Percentiles rank a stretch among this genome's conserved stretches.
phyloP scores from a whole-genome alignment of 2,888 invertebrate species.

The Temnothorax rugatulus region DNA sequence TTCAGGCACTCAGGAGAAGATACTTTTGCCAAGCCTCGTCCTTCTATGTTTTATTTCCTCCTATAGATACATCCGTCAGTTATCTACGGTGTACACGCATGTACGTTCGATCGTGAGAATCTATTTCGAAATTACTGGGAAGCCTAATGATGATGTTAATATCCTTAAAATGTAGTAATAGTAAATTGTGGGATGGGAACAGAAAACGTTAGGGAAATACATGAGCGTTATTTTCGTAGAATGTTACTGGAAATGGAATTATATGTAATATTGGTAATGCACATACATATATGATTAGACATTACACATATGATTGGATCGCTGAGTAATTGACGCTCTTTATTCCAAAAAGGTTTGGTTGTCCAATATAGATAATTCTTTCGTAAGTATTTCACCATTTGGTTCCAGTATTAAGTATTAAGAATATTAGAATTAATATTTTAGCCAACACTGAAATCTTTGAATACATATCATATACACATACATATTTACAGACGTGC shows the following conservation, averaged over 20 bases:
- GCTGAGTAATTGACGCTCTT: neutral
- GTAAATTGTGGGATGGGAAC: neutral
- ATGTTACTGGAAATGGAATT: conserved; percentile 8
- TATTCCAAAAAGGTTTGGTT: neutral
- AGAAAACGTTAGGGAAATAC: neutral
- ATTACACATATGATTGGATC: neutral
- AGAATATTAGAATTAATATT: neutral
- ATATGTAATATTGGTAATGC: neutral
- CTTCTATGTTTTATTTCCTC: conserved; percentile 67
- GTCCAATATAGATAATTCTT: neutral
- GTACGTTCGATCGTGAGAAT: conserved; percentile 38
- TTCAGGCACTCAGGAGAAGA: conserved; percentile 69
- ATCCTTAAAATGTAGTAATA: conserved; percentile 16
- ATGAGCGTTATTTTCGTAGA: neutral
- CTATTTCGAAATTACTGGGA: conserved; percentile 34
- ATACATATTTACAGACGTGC: neutral
- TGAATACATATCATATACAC: neutral
- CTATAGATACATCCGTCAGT: conserved; percentile 44
- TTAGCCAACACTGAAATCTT: neutral
- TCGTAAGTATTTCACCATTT: neutral
- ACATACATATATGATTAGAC: neutral
- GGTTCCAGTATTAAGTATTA: neutral
- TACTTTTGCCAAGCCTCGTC: conserved; percentile 71
- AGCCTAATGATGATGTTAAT: conserved; percentile 33
- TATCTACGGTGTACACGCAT: conserved; percentile 55